phyloP scores from a whole-genome alignment of 1,140 invertebrate genomes.

The Sitodiplosis mosellana region DNA sequence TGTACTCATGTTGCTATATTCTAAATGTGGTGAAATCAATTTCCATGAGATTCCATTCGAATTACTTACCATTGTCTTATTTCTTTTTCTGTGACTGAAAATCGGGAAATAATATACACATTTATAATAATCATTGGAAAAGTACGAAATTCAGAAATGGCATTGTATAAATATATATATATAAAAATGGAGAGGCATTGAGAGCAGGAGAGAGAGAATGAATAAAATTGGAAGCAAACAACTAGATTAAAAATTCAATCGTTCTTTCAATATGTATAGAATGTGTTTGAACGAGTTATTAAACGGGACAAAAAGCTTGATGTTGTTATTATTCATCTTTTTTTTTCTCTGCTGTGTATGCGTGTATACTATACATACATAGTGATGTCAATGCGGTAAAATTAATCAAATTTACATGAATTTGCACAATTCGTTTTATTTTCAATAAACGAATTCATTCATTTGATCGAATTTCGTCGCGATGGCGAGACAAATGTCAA shows the following conservation, averaged over 20 bases:
- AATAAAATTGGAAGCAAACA: not conserved
- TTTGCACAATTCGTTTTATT: not conserved
- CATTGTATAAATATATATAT: not conserved
- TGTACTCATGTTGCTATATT: not conserved
- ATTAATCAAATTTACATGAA: not conserved
- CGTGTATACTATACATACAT: not conserved
- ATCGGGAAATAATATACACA: conserved; percentile 22
- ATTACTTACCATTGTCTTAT: conserved; percentile 62
- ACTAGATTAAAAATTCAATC: not conserved
- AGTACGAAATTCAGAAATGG: not conserved
- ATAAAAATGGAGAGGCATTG: not conserved
- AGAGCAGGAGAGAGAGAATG: not conserved
- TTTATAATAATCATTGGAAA: conserved; percentile 6
- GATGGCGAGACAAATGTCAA: too few relatives aligned
- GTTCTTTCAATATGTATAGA: not conserved
- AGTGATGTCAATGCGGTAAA: not conserved
- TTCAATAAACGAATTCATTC: too few relatives aligned
- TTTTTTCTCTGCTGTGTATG: not conserved
- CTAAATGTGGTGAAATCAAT: not conserved
- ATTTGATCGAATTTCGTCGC: too few relatives aligned
- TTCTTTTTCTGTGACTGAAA: conserved; percentile 72
- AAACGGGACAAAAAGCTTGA: too few relatives aligned
- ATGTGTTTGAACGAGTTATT: not conserved
- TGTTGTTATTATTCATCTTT: too few relatives aligned
- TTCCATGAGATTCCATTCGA: not conserved